Evolutionary conservation across 1,140 invertebrate species (phyloP).

Genomic region (Atta colombica): DNA sequence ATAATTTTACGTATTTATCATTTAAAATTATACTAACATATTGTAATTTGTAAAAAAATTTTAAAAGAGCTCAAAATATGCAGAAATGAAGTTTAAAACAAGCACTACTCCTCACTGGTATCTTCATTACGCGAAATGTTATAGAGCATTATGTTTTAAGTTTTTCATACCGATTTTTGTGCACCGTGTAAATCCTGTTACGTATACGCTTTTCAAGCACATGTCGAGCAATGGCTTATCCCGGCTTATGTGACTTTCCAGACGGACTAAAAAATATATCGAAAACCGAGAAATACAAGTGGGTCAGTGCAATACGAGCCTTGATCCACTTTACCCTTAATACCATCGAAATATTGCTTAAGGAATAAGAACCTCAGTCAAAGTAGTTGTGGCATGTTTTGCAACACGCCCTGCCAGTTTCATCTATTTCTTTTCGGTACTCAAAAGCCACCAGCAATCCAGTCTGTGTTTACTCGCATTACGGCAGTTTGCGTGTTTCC

Average conservation of each 20-base stretch:
- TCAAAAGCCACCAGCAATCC: conserved; percentile 22
- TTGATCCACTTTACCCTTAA: conserved; percentile 63
- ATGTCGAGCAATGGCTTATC: conserved; percentile 49
- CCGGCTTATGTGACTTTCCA: conserved; percentile 26
- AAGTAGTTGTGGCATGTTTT: conserved; percentile 60
- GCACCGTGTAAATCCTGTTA: conserved; percentile 49
- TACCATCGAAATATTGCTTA: conserved; percentile 45
- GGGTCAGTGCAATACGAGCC: conserved; percentile 42
- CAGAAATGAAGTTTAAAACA: background rate
- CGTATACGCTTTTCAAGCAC: conserved; percentile 49
- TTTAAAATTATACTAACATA: background rate
- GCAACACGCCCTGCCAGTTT: conserved; percentile 19
- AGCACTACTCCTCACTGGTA: background rate
- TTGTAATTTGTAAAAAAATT: background rate
- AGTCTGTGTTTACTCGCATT: background rate
- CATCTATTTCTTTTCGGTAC: conserved; percentile 36
- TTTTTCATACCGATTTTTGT: conserved; percentile 28
- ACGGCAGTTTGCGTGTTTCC: background rate
- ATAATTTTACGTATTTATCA: background rate
- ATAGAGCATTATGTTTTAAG: conserved; percentile 32
- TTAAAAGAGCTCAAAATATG: background rate
- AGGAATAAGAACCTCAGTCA: conserved; percentile 18
- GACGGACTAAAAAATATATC: conserved; percentile 30
- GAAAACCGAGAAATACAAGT: conserved; percentile 37
- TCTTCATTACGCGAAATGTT: conserved; percentile 19